phyloP scores from a whole-genome alignment of 2,888 invertebrate species.

The Cephus sareptanus region DNA sequence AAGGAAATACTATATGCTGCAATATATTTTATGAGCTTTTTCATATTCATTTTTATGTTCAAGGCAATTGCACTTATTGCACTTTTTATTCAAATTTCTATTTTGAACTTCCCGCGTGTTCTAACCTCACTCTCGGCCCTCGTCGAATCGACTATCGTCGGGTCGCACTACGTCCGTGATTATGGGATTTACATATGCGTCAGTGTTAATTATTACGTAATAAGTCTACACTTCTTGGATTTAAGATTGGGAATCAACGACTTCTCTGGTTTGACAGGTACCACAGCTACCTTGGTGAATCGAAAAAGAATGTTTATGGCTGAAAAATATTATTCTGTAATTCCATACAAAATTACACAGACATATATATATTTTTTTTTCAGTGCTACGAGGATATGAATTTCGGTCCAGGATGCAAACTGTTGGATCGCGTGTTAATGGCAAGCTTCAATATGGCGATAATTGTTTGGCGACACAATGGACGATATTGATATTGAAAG shows the following conservation, averaged over 20 bases:
- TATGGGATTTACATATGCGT: not conserved
- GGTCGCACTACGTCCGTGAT: not conserved
- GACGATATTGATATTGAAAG: too few relatives aligned
- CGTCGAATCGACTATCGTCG: not conserved
- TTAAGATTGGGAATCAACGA: not conserved
- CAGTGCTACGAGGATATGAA: not conserved
- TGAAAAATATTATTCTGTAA: too few relatives aligned
- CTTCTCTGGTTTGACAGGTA: not conserved
- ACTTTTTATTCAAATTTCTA: not conserved
- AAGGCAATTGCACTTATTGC: not conserved
- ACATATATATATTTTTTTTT: not conserved
- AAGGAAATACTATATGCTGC: not conserved
- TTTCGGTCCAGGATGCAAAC: too few relatives aligned
- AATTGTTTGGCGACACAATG: too few relatives aligned
- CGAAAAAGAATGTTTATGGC: not conserved
- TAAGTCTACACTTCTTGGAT: not conserved
- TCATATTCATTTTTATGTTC: not conserved
- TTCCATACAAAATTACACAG: not conserved
- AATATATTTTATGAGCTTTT: not conserved
- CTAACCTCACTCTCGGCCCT: not conserved
- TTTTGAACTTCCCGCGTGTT: not conserved
- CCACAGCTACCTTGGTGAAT: not conserved
- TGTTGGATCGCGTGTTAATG: too few relatives aligned
- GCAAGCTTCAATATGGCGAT: too few relatives aligned
- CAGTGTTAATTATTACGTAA: not conserved